Conservation (phyloP, 2,797 vertebrate genomes). For the Thamnophis elegans region DNA sequence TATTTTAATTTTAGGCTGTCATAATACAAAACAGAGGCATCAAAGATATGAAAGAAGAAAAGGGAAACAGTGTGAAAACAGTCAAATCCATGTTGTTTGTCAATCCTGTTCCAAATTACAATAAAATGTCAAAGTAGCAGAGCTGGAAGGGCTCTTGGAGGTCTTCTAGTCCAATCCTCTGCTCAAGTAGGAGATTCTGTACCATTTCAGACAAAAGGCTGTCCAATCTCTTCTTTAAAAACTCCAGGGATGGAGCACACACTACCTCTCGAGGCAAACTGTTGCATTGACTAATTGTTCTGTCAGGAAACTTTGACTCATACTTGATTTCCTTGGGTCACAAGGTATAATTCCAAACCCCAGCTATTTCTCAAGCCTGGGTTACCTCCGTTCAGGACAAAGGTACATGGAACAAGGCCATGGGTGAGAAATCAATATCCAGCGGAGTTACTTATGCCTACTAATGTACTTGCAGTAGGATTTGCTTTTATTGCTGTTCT, state of each 20-base stretch:
- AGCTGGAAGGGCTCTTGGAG: too few relatives aligned
- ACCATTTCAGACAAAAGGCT: not conserved
- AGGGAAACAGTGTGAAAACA: not conserved
- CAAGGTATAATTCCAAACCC: not conserved
- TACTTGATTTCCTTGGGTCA: not conserved
- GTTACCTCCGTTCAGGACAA: not conserved
- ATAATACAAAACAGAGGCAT: not conserved
- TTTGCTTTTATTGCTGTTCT: not conserved
- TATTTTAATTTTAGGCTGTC: not conserved
- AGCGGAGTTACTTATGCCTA: not conserved
- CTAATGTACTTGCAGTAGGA: not conserved
- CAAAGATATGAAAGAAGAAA: not conserved
- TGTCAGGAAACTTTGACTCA: not conserved
- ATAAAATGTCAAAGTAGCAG: not conserved
- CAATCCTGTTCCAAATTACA: not conserved
- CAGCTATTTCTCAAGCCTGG: not conserved
- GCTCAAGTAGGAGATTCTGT: too few relatives aligned
- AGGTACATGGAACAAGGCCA: not conserved
- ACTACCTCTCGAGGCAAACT: not conserved
- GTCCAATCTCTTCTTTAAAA: not conserved
- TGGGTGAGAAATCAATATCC: not conserved
- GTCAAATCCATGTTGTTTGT: not conserved
- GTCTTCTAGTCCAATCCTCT: too few relatives aligned
- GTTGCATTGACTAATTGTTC: not conserved
- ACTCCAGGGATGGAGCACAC: not conserved